Conservation (phyloP, 2,888 invertebrate species). For the Linnaemya vulpina region DNA sequence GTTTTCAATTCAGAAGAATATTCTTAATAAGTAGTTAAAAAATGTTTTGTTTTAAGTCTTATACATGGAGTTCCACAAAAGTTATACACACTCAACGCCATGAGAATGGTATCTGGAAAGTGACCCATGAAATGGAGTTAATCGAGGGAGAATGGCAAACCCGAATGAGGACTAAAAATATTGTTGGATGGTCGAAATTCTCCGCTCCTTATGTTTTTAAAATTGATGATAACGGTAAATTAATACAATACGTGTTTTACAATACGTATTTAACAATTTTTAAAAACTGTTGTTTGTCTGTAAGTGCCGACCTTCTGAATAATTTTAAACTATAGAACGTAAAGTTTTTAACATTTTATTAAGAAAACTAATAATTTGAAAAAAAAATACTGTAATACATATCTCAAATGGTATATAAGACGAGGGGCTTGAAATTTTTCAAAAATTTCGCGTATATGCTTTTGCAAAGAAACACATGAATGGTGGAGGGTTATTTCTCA, state of each 20-base stretch:
- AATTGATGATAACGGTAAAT: constrained; percentile 74
- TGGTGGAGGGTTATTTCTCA: too few species aligned
- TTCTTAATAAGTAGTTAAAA: constrained; percentile 44
- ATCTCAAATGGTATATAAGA: too few species aligned
- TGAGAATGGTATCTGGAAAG: constrained; percentile 80
- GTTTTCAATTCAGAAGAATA: constrained; percentile 50
- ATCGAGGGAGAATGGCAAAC: constrained; percentile 80
- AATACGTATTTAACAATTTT: too few species aligned
- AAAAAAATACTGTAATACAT: too few species aligned
- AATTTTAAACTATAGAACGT: too few species aligned
- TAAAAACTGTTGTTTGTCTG: too few species aligned
- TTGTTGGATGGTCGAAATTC: constrained; percentile 80
- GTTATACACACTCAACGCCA: constrained; percentile 79
- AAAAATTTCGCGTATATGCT: too few species aligned
- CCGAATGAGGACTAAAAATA: constrained; percentile 80
- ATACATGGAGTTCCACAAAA: constrained; percentile 79
- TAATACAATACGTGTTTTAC: neutral
- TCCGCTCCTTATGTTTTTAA: constrained; percentile 77
- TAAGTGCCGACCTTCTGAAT: too few species aligned
- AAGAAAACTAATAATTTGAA: too few species aligned
- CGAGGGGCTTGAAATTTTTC: too few species aligned
- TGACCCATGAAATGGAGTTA: constrained; percentile 80
- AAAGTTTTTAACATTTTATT: too few species aligned
- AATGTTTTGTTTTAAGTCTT: constrained; percentile 74
- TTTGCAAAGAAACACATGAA: too few species aligned